phyloP scores from a whole-genome alignment of 1,140 invertebrate genomes.

The Fragariocoptes setiger region DNA sequence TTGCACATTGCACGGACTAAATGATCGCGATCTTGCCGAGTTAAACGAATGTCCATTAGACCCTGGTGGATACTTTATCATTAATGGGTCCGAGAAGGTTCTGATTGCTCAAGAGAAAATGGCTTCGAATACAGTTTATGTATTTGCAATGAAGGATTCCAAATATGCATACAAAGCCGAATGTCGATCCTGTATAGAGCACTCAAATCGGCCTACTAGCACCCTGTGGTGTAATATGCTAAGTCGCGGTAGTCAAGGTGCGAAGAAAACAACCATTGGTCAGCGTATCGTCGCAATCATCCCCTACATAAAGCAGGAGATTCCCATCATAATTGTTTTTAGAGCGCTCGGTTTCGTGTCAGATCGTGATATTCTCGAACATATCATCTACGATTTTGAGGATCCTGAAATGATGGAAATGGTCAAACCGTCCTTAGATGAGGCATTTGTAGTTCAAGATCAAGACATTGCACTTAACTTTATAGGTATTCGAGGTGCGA shows the following conservation, averaged over 20 bases:
- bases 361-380: conserved; percentile 87
- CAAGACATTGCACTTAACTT: conserved; percentile 94
- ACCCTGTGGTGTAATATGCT: conserved; percentile 98
- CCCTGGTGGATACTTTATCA: conserved; percentile 85
- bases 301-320: conserved; percentile 95
- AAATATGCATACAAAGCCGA: conserved; percentile 95
- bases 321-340: conserved; percentile 97
- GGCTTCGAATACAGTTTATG: conserved; percentile 97
- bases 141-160: conserved; percentile 75
- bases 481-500: conserved; percentile 75
- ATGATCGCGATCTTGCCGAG: conserved; percentile 89
- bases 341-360: conserved; percentile 81
- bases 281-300: conserved; percentile 87
- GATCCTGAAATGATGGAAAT: conserved; percentile 99
- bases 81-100: conserved; percentile 81
- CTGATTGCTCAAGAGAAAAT: conserved; percentile 97
- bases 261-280: conserved; percentile 86
- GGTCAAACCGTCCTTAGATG: conserved; percentile 89
- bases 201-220: conserved; percentile 63
- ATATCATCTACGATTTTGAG: conserved; percentile 96
- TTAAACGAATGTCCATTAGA: conserved; percentile 94
- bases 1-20: conserved; percentile 63
- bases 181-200: conserved; percentile 73
- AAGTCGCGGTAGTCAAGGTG: conserved; percentile 70
- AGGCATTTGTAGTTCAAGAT: conserved; percentile 96